These are phyloP conservation scores for Drosophila hawaiiensis DNA, from an alignment of 2,888 invertebrate species.

Conservation along the genomic window DNA sequence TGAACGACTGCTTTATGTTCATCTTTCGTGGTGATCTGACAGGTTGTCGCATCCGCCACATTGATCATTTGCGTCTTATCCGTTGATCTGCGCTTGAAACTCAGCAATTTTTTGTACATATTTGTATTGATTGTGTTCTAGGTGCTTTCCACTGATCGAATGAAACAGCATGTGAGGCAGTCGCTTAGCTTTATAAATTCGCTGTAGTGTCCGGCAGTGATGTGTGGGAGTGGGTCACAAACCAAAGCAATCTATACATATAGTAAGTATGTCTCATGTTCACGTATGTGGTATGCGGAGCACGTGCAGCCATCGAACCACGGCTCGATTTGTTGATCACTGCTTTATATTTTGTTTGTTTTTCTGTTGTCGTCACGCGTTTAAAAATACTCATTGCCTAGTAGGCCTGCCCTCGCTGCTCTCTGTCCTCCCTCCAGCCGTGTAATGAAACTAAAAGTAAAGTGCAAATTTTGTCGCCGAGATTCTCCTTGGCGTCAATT, in stretches of 20 bases:
- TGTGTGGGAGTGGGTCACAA: conserved; percentile 55
- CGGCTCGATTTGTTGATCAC: conserved; percentile 40
- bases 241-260: neutral
- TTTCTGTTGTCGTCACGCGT: conserved; percentile 60
- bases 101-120: conserved; percentile 83
- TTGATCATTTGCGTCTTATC: conserved; percentile 36
- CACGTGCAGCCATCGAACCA: conserved; percentile 39
- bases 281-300: conserved; percentile 40
- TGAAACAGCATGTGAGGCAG: conserved; percentile 58
- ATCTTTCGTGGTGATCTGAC: conserved; percentile 68
- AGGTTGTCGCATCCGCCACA: conserved; percentile 12
- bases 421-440: neutral
- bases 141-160: conserved; percentile 58
- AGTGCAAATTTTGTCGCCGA: conserved; percentile 52
- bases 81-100: conserved; percentile 57
- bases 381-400: conserved; percentile 63
- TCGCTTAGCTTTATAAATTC: conserved; percentile 69
- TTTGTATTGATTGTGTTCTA: conserved; percentile 34
- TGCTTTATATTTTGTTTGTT: neutral
- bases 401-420: neutral
- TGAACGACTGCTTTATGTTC: neutral
- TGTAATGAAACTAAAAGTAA: conserved; percentile 77
- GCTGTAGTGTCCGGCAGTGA: conserved; percentile 6
- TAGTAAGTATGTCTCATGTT: conserved; percentile 5
- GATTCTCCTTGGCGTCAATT: conserved; percentile 74